Conservation (phyloP, 2,888 invertebrate genomes). For the Drosophila aldrichi region DNA sequence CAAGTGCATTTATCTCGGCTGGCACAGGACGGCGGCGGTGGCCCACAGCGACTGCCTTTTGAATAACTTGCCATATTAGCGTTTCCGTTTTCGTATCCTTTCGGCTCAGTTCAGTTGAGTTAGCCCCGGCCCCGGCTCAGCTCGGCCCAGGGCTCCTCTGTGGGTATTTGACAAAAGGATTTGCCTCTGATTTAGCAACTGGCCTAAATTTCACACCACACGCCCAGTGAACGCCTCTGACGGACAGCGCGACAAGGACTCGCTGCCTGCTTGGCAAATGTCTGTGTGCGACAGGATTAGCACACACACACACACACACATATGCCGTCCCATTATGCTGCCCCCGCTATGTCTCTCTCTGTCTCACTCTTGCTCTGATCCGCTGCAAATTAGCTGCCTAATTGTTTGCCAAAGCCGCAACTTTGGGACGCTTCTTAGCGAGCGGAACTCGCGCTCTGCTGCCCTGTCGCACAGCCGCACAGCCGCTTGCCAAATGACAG, state of each 20-base stretch:
- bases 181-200: conserved; percentile 74
- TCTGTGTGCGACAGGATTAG: conserved; percentile 68
- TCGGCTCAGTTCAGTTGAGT: conserved; percentile 38
- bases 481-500: conserved; percentile 68
- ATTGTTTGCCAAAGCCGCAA: conserved; percentile 81
- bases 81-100: conserved; percentile 51
- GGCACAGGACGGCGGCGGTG: conserved; percentile 16
- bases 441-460: conserved; percentile 42
- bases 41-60: conserved; percentile 66
- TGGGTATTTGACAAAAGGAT: conserved; percentile 80
- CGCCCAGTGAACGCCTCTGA: conserved; percentile 41
- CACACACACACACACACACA: conserved; percentile 34
- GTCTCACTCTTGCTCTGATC: conserved; percentile 30
- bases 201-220: conserved; percentile 66
- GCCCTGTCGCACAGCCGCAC: conserved; percentile 16
- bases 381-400: conserved; percentile 77
- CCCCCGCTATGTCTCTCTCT: background rate
- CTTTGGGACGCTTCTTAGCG: conserved; percentile 59
- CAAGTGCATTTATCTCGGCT: conserved; percentile 57
- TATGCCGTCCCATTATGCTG: conserved; percentile 43
- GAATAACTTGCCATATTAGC: conserved; percentile 79
- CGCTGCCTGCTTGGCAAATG: conserved; percentile 20
- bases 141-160: conserved; percentile 37
- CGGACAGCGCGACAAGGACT: conserved; percentile 56
- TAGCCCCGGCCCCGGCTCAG: conserved; percentile 33